Conservation (phyloP, 2,797 vertebrate genomes). For the Pipistrellus nathusii region DNA sequence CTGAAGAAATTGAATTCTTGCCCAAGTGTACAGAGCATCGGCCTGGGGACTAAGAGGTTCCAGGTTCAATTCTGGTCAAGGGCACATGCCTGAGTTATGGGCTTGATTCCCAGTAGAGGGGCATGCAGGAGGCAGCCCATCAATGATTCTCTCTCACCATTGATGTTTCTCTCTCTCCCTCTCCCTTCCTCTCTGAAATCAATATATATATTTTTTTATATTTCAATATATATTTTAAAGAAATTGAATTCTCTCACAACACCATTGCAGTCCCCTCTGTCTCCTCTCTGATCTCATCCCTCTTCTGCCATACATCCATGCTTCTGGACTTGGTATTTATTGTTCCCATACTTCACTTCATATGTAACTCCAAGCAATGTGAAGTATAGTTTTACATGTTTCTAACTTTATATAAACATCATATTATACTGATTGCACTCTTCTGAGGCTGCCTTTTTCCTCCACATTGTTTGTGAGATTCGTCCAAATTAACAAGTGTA, state of each 20-base stretch:
- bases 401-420: background rate
- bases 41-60: too few species aligned
- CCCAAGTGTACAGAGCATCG: too few species aligned
- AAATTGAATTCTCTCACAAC: background rate
- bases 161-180: too few species aligned
- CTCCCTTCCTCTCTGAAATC: too few species aligned
- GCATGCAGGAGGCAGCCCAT: too few species aligned
- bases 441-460: background rate
- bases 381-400: background rate
- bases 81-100: too few species aligned
- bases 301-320: background rate
- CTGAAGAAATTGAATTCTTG: background rate
- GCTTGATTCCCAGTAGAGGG: too few species aligned
- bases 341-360: background rate
- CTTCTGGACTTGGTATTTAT: background rate
- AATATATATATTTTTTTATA: too few species aligned
- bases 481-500: background rate
- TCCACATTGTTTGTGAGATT: background rate
- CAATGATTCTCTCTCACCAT: too few species aligned
- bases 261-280: background rate
- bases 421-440: background rate
- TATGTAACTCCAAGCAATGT: background rate
- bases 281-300: background rate
- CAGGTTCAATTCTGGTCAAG: too few species aligned
- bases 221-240: background rate